Evolutionary conservation across 2,888 invertebrate species (phyloP), one percentile per base, ranked within the genome.

Genomic region (Drosophila mimica): DNA sequence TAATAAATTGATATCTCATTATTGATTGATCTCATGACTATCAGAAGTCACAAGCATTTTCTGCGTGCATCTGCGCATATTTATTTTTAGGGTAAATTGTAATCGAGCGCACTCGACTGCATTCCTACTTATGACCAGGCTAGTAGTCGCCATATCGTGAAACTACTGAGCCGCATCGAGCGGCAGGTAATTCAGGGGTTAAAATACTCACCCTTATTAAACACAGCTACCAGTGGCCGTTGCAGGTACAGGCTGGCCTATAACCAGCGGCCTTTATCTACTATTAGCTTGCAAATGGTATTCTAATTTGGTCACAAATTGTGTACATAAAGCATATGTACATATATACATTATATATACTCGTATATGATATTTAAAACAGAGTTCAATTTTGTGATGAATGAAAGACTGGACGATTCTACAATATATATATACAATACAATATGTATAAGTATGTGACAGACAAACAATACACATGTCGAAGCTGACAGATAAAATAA

Each of bases 111-210:
- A 46, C 20, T 25, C 20, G 20, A 46, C 46, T 25, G 20, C 15
- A 25, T 46, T 46, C 46, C 15, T 46, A 7, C 15, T 4, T 46
- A 13, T 20, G 46, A 25, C 49, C 5, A 49, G 25, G 25, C 49
- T 17, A 9, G 49, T 28, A 9, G 49, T 28, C 28, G 81, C 87
- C 81, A 71, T 79, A 74, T 84, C 81, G 74, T 79, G 76, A 79
- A 89, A 77, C 76, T 84, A 82, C 81, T 83, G 83, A 86, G 84
- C 76, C 86, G 76, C 79, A 75, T 76, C 90, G 74, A 46, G 64
- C 63, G 76, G 64, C 82, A 81, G 81, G 74, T 81, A 78, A 71
- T 36, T 58, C 34, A 15, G 28, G 46, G 72, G 34, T 34, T 36
- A 36, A 43, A 36, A 15, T 67, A 56, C 60, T 52, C 58, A 76